phyloP scores from a whole-genome alignment of 2,888 invertebrate species.

The Cheilosia vulpina region DNA sequence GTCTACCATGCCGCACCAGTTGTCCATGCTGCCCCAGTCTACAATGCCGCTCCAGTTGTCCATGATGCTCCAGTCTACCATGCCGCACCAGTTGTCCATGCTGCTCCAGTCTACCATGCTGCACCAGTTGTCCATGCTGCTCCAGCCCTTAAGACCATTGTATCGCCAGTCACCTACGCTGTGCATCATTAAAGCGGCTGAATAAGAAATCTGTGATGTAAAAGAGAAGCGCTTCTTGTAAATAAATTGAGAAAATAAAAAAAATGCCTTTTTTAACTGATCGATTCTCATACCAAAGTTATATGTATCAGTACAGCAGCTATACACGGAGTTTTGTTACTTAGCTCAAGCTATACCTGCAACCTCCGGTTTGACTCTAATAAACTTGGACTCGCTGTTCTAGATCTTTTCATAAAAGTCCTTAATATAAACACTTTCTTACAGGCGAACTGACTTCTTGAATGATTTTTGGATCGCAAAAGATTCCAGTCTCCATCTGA shows the following conservation, averaged over 20 bases:
- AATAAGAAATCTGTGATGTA: background rate
- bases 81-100: constrained; percentile 63
- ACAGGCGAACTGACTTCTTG: no score
- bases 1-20: constrained; percentile 1
- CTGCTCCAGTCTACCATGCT: background rate
- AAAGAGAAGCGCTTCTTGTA: constrained; percentile 5
- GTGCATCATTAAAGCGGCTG: constrained; percentile 43
- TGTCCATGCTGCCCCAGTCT: background rate
- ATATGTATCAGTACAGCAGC: no score
- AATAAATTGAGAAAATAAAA: background rate
- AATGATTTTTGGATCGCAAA: no score
- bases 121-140: constrained; percentile 16
- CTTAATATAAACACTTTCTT: no score
- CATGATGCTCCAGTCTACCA: constrained; percentile 32
- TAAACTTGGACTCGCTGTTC: no score
- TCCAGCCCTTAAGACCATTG: constrained; percentile 48
- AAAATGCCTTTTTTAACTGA: no score
- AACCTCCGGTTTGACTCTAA: no score
- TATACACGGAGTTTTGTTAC: no score
- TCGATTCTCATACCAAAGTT: no score
- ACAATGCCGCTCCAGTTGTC: background rate
- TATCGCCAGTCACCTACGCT: constrained; percentile 34
- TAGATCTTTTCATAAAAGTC: no score
- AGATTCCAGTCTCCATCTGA: no score
- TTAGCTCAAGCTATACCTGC: no score